Evolutionary conservation across 2,888 invertebrate species (phyloP).

Genomic region (Labia minor): DNA sequence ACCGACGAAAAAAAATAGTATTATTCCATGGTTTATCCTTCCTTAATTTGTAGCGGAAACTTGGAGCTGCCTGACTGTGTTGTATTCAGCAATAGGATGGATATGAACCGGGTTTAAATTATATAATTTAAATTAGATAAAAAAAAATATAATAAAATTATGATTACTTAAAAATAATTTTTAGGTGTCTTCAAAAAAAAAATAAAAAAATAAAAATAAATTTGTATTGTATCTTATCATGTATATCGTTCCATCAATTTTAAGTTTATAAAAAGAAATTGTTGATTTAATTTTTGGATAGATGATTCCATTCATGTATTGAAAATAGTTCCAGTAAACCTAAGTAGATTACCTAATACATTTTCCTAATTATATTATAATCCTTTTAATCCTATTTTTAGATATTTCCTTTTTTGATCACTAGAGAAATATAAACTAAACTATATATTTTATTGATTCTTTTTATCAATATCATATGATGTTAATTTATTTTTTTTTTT

Average conservation of each 20-base stretch:
- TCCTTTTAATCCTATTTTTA: background rate
- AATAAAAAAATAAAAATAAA: too few species aligned
- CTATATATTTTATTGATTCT: too few species aligned
- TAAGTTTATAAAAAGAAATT: slow-evolving; percentile 7
- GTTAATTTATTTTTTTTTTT: too few species aligned
- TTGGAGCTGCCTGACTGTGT: slow-evolving; percentile 24
- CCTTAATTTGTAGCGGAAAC: slow-evolving; percentile 23
- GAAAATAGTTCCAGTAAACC: background rate
- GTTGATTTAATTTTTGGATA: background rate
- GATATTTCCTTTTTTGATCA: too few species aligned
- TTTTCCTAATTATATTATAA: background rate
- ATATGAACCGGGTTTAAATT: slow-evolving; percentile 21
- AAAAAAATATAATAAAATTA: background rate
- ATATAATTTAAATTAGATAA: background rate
- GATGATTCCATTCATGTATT: background rate
- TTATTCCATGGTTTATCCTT: slow-evolving; percentile 24
- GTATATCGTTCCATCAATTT: background rate
- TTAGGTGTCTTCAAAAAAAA: slow-evolving; percentile 8
- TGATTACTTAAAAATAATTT: background rate
- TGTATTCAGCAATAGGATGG: slow-evolving; percentile 25
- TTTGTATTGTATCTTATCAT: background rate
- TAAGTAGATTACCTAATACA: background rate
- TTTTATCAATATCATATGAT: too few species aligned
- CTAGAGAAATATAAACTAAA: too few species aligned
- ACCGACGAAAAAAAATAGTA: slow-evolving; percentile 3